A percentile compares a stretch with the other conserved stretches of the same genome.
These are phyloP conservation scores for Ophioninae sp. DNA, from an alignment of 2,888 invertebrate genomes.

Conservation along the genomic window DNA sequence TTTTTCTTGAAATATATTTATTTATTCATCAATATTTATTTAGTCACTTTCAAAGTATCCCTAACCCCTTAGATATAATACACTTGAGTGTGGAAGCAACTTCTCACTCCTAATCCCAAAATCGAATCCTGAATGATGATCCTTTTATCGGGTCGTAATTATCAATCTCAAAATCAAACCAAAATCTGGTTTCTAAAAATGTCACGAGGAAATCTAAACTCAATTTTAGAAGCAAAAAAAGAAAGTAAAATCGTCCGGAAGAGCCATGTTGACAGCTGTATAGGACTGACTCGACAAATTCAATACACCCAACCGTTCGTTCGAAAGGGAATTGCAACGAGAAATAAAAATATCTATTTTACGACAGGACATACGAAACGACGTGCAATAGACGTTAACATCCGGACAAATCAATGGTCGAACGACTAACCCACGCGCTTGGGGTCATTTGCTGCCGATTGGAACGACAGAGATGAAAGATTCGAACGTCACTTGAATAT, in stretches of 20 bases:
- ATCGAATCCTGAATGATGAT: background rate
- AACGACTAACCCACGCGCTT: conserved; percentile 33
- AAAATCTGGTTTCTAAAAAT: background rate
- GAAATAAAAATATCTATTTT: conserved; percentile 19
- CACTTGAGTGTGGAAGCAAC: too few relatives aligned
- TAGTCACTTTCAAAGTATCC: too few relatives aligned
- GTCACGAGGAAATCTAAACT: background rate
- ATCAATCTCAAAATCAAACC: background rate
- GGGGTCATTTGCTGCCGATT: conserved; percentile 10
- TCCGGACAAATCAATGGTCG: conserved; percentile 36
- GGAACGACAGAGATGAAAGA: conserved; percentile 2
- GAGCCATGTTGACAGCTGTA: background rate
- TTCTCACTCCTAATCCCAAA: background rate
- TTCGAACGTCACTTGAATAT: conserved; percentile 10
- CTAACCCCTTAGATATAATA: too few relatives aligned
- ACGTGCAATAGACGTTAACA: conserved; percentile 44
- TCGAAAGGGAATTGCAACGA: background rate
- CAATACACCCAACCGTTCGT: conserved; percentile 7
- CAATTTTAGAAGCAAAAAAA: background rate
- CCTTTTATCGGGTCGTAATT: too few relatives aligned
- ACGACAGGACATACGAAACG: conserved; percentile 4
- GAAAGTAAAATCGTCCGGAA: background rate
- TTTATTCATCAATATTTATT: too few relatives aligned
- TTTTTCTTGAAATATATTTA: too few relatives aligned
- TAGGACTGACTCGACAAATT: background rate